Percentiles rank a stretch among this genome's conserved stretches.
phyloP scores from a whole-genome alignment of 2,888 invertebrate species.

The Drosophila meridionalis region DNA sequence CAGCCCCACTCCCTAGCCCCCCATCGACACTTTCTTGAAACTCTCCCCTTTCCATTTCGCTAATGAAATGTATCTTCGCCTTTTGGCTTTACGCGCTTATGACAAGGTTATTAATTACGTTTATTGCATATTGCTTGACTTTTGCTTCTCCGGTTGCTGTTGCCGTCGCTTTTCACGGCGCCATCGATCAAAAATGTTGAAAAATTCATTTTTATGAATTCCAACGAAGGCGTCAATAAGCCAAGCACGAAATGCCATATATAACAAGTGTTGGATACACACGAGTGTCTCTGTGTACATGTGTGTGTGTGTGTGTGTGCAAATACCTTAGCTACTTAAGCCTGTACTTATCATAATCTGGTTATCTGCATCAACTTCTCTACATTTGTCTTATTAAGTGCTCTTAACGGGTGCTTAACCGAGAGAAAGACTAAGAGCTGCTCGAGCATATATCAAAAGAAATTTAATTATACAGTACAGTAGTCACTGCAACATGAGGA shows the following conservation, averaged over 20 bases:
- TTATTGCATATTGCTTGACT: conserved; percentile 25
- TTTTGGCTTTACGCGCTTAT: conserved; percentile 32
- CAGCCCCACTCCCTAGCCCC: not conserved
- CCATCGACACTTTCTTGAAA: too few species aligned
- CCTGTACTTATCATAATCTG: not conserved
- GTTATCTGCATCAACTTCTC: not conserved
- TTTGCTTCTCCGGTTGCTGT: not conserved
- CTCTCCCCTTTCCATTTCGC: conserved; percentile 35
- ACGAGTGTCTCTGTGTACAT: too few species aligned
- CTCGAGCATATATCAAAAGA: not conserved
- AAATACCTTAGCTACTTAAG: not conserved
- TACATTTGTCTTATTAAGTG: conserved; percentile 15
- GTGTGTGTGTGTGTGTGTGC: not conserved
- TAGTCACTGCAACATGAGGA: not conserved
- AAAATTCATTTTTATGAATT: conserved; percentile 47
- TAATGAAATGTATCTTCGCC: conserved; percentile 46
- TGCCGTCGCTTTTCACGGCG: not conserved
- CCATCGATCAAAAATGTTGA: conserved; percentile 48
- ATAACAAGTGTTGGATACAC: not conserved
- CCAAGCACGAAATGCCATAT: conserved; percentile 1
- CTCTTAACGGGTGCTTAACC: not conserved
- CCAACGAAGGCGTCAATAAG: conserved; percentile 28
- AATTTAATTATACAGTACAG: not conserved
- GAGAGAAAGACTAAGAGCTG: not conserved
- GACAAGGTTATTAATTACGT: conserved; percentile 56